Evolutionary conservation across 2,888 invertebrate species (phyloP).

Genomic region (Phaonia tiefii): DNA sequence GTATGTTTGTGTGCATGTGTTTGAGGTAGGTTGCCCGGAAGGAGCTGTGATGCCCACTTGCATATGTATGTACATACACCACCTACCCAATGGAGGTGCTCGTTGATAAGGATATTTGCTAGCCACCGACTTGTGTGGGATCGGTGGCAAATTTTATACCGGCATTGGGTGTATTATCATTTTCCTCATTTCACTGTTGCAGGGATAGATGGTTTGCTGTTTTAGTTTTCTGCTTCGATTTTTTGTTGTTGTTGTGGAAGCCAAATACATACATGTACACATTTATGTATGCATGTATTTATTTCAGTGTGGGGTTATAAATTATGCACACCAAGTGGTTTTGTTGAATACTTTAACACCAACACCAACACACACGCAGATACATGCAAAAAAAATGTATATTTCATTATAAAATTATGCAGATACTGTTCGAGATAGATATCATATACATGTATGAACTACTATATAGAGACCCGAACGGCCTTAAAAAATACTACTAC

Average conservation of each 20-base stretch:
- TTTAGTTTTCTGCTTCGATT: no score
- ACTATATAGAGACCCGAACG: not conserved
- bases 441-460: no score
- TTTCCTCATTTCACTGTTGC: conserved; percentile 11
- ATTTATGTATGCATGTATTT: no score
- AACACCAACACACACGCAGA: not conserved
- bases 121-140: no score
- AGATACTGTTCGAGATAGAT: no score
- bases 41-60: no score
- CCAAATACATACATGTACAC: not conserved
- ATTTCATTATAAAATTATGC: conserved; percentile 5
- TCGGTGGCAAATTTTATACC: not conserved
- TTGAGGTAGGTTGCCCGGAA: not conserved
- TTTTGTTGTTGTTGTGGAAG: conserved; percentile 2
- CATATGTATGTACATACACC: no score
- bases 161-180: conserved; percentile 1
- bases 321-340: conserved; percentile 32
- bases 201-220: not conserved
- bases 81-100: no score
- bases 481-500: not conserved
- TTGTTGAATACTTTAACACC: not conserved
- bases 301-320: conserved; percentile 18
- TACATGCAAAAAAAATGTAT: not conserved
- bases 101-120: no score
- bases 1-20: not conserved